Percentiles rank a stretch among this genome's conserved stretches.
phyloP scores from a whole-genome alignment of 2,888 invertebrate species.

The Neoscelio sp. region DNA sequence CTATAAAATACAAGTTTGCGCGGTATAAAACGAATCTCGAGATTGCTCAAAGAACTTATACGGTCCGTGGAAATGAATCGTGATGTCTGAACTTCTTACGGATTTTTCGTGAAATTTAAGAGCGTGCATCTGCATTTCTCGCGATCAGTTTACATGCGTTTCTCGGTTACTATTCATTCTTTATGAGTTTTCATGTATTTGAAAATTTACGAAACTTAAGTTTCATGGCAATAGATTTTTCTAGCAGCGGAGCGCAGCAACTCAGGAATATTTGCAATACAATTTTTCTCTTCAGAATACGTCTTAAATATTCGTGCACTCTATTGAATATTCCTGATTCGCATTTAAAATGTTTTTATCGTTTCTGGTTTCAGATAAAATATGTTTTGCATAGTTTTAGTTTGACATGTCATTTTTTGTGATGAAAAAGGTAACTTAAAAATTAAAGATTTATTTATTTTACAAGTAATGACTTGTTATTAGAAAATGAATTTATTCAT shows the following conservation, averaged over 20 bases:
- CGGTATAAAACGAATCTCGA: conserved; percentile 40
- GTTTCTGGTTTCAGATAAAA: neutral
- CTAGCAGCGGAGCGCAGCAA: conserved; percentile 25
- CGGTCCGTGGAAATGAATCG: conserved; percentile 55
- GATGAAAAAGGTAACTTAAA: too few species aligned
- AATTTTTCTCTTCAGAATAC: conserved; percentile 35
- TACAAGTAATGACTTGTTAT: too few species aligned
- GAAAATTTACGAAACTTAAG: conserved; percentile 57
- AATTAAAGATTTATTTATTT: too few species aligned
- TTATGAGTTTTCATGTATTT: conserved; percentile 58
- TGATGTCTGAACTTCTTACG: conserved; percentile 54
- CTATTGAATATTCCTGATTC: conserved; percentile 34
- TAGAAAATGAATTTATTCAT: too few species aligned
- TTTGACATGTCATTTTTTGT: too few species aligned
- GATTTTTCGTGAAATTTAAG: conserved; percentile 63
- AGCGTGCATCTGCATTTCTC: conserved; percentile 56
- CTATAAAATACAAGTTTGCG: conserved; percentile 36
- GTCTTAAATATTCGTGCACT: conserved; percentile 28
- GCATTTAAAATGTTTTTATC: conserved; percentile 5
- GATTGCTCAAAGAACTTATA: conserved; percentile 57
- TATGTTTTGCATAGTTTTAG: conserved; percentile 6
- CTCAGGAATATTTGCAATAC: conserved; percentile 33
- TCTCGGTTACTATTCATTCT: conserved; percentile 53
- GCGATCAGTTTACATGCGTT: conserved; percentile 64
- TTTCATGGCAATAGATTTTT: conserved; percentile 55